Conservation (phyloP, 2,113 vertebrate genomes). For the Antechinus flavipes region DNA sequence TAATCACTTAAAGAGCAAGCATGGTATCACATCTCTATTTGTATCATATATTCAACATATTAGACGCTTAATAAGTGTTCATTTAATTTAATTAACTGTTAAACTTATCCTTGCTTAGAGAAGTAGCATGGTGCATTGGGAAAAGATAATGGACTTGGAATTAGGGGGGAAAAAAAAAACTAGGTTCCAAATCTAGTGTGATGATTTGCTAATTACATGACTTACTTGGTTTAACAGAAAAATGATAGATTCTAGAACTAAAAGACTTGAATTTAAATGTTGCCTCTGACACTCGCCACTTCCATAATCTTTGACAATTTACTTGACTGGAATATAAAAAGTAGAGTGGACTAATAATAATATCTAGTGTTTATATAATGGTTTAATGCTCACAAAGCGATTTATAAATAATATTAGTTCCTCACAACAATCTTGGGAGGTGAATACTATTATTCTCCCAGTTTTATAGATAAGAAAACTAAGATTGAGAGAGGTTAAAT, state of each 20-base stretch:
- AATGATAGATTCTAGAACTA: not conserved
- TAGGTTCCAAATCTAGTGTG: not conserved
- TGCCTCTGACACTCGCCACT: not conserved
- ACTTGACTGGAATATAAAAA: not conserved
- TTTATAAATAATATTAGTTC: not conserved
- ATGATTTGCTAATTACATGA: not conserved
- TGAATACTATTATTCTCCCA: not conserved
- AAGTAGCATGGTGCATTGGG: not conserved
- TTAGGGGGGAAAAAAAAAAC: not conserved
- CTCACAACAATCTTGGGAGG: not conserved
- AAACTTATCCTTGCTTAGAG: not conserved
- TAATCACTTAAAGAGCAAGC: not conserved
- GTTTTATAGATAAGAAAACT: not conserved
- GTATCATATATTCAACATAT: not conserved
- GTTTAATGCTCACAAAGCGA: not conserved
- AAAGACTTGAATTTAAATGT: not conserved
- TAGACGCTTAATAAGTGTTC: not conserved
- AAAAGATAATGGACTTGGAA: not conserved
- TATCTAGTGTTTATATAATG: not conserved
- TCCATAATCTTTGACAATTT: not conserved
- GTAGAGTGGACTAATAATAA: not conserved
- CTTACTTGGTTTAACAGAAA: not conserved
- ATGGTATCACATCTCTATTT: not conserved
- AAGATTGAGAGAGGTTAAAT: not conserved
- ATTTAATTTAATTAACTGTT: not conserved